Base-by-base conservation (phyloP, 1,140 invertebrate genomes). In the Hypsibius dujardini region DNA sequence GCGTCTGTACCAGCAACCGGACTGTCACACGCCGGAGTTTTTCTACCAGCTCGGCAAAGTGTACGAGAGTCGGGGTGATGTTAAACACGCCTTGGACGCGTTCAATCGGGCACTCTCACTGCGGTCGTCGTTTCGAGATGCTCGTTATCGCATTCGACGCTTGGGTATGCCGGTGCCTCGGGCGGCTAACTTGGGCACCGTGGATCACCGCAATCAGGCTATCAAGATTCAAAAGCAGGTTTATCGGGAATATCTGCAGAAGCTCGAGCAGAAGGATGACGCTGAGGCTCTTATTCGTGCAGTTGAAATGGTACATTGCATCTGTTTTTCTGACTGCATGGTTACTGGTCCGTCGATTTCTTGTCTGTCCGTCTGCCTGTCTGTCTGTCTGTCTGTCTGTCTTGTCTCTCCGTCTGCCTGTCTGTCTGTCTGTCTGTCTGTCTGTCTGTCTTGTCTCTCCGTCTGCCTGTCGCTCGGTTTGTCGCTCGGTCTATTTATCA, bases 11-110 rank as follows among this genome's bases (percentile, higher is more conserved):
- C 7, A 15, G 12, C 62, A 67, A 7, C 62, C 62, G 42, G 62
- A 67, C 3, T 67, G 12, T 42, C 62, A 42, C 12, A 15, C 12
- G 12, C 62, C 62, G 7, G 62, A 67, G 42, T 67, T 67, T 12
- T 67, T 15, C 62, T 67, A 15, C 45, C 62, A 67, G 42, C 62
- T 67, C 3, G 62, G 62, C 12, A 3, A 15, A 15, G 42, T 67
- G 45, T 67, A 15, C 42, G 62, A 67, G 42, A 42, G 12, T 7
- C 62, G 7, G 62, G 45, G 45, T 42, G 62, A 67, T 12, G 3
- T 67, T 42, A 67, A 67, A 42, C 62, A 15, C 12, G 62, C 62
- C 62, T 42, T 67, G 62, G 12, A 67, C 62, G 62, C 62, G 3
- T 67, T 15, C 62, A 67, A 67, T 42, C 12, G 62, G 12, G 62